These are phyloP conservation scores for Vannuccia rotundouncinata DNA, from an alignment of 2,888 invertebrate species.

Conservation along the genomic window DNA sequence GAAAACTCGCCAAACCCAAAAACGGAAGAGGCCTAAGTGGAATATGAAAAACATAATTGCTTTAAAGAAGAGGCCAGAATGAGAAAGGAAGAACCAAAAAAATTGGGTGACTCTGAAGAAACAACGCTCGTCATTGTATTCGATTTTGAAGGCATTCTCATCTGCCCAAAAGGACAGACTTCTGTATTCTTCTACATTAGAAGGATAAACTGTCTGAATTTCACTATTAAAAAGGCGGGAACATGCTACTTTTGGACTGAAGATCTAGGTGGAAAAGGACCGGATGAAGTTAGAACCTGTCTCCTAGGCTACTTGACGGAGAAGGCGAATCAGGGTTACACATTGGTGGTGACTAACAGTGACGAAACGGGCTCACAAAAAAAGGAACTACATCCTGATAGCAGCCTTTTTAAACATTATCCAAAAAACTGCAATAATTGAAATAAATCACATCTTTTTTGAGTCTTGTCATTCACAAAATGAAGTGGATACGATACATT, in stretches of 20 bases:
- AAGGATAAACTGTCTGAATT: background rate
- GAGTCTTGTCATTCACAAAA: background rate
- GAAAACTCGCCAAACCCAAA: background rate
- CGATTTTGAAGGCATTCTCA: conserved; percentile 7
- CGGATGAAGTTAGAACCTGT: conserved; percentile 3
- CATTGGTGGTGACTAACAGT: background rate
- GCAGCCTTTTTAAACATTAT: background rate
- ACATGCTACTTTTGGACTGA: conserved; percentile 12
- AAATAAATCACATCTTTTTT: background rate
- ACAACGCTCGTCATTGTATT: background rate
- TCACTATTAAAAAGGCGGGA: background rate
- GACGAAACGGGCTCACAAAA: too few species aligned
- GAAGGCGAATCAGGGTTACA: background rate
- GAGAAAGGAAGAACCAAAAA: background rate
- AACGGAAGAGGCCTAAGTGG: background rate
- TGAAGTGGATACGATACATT: background rate
- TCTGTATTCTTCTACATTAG: background rate
- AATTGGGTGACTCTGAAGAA: background rate
- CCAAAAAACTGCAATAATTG: too few species aligned
- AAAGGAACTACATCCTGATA: too few species aligned
- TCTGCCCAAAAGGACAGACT: conserved; percentile 11
- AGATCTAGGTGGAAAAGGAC: conserved; percentile 9
- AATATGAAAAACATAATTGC: background rate
- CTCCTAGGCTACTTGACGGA: background rate
- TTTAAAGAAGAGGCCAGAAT: conserved; percentile 6